Evolutionary conservation across 2,113 vertebrate species (phyloP), one percentile per base, ranked within the genome.

Genomic region (Anoplopoma fimbria): DNA sequence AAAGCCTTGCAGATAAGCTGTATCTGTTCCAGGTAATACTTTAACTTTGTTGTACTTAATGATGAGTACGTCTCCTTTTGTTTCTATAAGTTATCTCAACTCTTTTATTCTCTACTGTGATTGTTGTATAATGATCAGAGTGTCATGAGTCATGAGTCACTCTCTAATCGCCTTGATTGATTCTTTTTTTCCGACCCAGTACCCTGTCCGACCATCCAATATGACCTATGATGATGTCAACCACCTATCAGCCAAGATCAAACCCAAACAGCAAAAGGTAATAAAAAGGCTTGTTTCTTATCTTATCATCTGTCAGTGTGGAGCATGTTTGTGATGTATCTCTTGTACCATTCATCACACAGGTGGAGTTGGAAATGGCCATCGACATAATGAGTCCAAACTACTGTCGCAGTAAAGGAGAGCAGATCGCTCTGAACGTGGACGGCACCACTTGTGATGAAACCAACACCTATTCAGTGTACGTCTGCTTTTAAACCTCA

Each of bases 231-330:
- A 98, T 79, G 96, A 98, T 31, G 95, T 97, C 84, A 95, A 96
- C 2, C 98, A 99, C 89, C 93, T 99, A 38, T 91, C 97, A 3
- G 97, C 97, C 2, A 97, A 94, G 92, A 99, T 99, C 94, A 99
- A 99, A 92, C 98, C 98, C 74, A 98, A 99, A 88, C 98, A 98
- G 87, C 98, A 99, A 91, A 97, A 97, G 96, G 98, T 99, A 70
- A 69, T 29, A 27, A 40, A 61, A 70, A 17, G 0, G 9, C 33
- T 40, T 0, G 23, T 33, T 67, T 47, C 13, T 65, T n/a, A 8
- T 33, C 9, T n/a, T 21, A 58, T 29, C 45, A 23, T 17, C 21
- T 40, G 12, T 15, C 21, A 27, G 23, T 40, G 3, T 27, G 34
- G 45, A 49, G n/a, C 7, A 8, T n/a, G 6, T 27, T 62, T 12